phyloP scores from a whole-genome alignment of 2,113 vertebrate species.

The Nothobranchius furzeri region DNA sequence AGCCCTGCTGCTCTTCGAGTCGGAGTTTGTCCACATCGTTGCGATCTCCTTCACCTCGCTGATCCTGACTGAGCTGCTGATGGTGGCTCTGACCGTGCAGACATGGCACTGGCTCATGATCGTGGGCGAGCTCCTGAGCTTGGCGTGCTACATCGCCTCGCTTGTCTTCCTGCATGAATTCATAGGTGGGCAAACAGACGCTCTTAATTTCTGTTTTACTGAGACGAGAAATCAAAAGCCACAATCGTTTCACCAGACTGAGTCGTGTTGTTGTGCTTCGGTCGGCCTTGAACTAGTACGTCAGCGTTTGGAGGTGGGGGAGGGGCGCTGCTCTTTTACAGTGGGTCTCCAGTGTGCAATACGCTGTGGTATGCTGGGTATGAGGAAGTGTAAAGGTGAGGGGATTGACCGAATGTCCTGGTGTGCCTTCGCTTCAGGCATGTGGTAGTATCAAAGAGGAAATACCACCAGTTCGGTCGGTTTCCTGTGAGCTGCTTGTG shows the following conservation, averaged over 20 bases:
- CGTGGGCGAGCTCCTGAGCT: slow-evolving; percentile 92
- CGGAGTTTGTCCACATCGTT: slow-evolving; percentile 96
- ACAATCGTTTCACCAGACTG: slow-evolving; percentile 7
- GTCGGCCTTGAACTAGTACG: slow-evolving; percentile 53
- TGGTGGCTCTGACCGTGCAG: slow-evolving; percentile 96
- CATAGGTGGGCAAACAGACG: slow-evolving; percentile 84
- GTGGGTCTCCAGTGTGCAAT: slow-evolving; percentile 44
- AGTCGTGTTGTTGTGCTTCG: slow-evolving; percentile 20
- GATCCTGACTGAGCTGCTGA: slow-evolving; percentile 96
- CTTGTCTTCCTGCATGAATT: slow-evolving; percentile 96
- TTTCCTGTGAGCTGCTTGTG: slow-evolving; percentile 63
- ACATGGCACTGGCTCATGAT: slow-evolving; percentile 99
- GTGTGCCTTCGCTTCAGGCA: not conserved
- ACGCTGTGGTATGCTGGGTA: slow-evolving; percentile 27
- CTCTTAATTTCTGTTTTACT: not conserved
- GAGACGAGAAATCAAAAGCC: not conserved
- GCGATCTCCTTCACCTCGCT: slow-evolving; percentile 97
- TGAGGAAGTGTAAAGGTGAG: slow-evolving; percentile 61
- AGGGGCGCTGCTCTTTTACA: slow-evolving; percentile 6
- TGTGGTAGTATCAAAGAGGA: slow-evolving; percentile 54
- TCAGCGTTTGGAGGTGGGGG: slow-evolving; percentile 39
- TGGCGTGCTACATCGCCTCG: slow-evolving; percentile 94
- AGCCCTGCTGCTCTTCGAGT: slow-evolving; percentile 93
- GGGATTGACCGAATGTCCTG: slow-evolving; percentile 31
- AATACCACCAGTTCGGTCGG: slow-evolving; percentile 64